Conservation (phyloP, 2,113 vertebrate genomes). For the Pseudois nayaur region DNA sequence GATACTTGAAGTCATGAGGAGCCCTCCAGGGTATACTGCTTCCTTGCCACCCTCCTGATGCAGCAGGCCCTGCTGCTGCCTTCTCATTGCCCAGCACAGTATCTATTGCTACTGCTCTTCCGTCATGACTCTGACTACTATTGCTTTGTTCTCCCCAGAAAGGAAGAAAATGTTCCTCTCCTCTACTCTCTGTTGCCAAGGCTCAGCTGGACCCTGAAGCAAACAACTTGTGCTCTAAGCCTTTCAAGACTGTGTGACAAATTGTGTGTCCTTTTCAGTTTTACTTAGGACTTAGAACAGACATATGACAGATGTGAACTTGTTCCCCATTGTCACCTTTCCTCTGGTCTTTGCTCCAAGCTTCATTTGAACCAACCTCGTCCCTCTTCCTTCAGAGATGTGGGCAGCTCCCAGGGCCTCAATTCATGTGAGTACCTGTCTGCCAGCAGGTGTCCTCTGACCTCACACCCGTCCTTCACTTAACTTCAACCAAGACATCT, state of each 20-base stretch:
- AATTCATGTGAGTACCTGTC: not conserved
- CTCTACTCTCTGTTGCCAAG: accelerated
- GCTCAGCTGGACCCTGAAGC: not conserved
- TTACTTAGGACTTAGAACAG: not conserved
- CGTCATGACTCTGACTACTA: not conserved
- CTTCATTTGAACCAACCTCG: not conserved
- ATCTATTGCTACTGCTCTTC: not conserved
- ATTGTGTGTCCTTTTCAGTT: not conserved
- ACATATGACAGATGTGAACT: not conserved
- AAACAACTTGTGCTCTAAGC: not conserved
- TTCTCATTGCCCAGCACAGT: not conserved
- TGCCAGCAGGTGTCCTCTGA: not conserved
- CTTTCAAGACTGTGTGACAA: not conserved
- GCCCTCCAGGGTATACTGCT: not conserved
- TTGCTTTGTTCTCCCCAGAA: not conserved
- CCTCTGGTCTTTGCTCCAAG: not conserved
- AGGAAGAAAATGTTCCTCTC: not conserved
- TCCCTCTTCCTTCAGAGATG: not conserved
- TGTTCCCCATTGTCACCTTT: not conserved
- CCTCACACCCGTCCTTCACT: not conserved
- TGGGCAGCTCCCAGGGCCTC: not conserved
- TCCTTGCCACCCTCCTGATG: not conserved
- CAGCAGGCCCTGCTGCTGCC: not conserved
- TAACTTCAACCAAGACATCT: not conserved
- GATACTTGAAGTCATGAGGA: not conserved